Evolutionary conservation across 2,888 invertebrate genomes (phyloP).

Genomic region (Catocala nupta): DNA sequence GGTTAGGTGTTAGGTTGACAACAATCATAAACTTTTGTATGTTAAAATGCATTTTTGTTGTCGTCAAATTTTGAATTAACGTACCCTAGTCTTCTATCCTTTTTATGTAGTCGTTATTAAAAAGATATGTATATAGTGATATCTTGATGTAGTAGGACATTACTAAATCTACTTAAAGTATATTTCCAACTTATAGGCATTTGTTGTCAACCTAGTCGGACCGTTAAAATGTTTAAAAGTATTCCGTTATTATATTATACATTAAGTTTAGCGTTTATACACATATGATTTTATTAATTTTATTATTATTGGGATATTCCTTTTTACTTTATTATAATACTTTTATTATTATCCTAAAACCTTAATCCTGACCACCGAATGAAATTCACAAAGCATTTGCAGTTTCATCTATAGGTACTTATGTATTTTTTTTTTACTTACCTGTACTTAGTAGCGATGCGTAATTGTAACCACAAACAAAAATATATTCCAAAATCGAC

Average conservation of each 20-base stretch:
- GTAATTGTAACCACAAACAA: too few relatives aligned
- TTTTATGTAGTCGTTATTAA: too few relatives aligned
- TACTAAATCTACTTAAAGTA: neutral
- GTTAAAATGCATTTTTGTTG: too few relatives aligned
- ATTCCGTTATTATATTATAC: slow-evolving; percentile 52
- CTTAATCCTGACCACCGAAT: too few relatives aligned
- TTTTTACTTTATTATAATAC: neutral
- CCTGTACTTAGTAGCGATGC: too few relatives aligned
- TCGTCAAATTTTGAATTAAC: too few relatives aligned
- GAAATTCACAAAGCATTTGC: too few relatives aligned
- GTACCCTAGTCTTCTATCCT: too few relatives aligned
- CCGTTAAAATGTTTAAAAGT: slow-evolving; percentile 33
- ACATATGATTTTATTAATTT: slow-evolving; percentile 48
- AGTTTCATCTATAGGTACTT: too few relatives aligned
- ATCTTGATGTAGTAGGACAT: neutral
- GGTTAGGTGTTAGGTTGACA: slow-evolving; percentile 5
- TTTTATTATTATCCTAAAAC: neutral
- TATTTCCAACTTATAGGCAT: neutral
- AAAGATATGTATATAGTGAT: neutral
- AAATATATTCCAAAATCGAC: too few relatives aligned
- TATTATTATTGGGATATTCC: slow-evolving; percentile 28
- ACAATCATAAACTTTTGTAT: too few relatives aligned
- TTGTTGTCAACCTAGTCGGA: slow-evolving; percentile 2
- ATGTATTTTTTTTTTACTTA: too few relatives aligned
- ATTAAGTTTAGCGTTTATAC: slow-evolving; percentile 42